These are phyloP conservation scores for Temnothorax longispinosus DNA, from an alignment of 1,140 invertebrate species.

Conservation along the genomic window DNA sequence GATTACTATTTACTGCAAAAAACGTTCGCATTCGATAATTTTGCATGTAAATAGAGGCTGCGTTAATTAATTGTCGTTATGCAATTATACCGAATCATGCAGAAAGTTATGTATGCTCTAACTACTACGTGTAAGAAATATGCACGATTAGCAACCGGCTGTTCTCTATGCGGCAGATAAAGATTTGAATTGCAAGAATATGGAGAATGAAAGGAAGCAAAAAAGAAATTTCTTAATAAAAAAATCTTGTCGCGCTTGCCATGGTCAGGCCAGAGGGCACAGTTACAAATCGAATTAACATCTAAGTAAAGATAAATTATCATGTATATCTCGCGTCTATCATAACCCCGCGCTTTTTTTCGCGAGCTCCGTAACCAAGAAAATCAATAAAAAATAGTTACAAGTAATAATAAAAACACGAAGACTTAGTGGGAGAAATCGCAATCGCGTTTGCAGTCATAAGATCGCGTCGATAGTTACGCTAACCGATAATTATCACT, in stretches of 20 bases:
- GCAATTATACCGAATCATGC: neutral
- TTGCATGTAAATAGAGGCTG: neutral
- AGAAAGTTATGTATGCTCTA: constrained; percentile 37
- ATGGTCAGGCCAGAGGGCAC: neutral
- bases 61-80: neutral
- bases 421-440: neutral
- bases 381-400: constrained; percentile 1
- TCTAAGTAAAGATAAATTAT: constrained; percentile 12
- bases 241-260: neutral
- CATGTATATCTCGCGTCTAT: neutral
- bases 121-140: constrained; percentile 1
- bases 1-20: constrained; percentile 18
- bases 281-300: constrained; percentile 39
- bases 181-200: neutral
- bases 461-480: neutral
- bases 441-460: neutral
- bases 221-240: constrained; percentile 34
- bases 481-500: constrained; percentile 7
- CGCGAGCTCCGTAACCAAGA: neutral
- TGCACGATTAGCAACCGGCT: neutral
- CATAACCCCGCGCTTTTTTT: neutral
- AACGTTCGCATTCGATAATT: neutral
- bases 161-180: neutral
- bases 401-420: neutral
- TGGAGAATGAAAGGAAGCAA: neutral